Evolutionary conservation across 2,113 vertebrate species (phyloP), one percentile per base, ranked within the genome.

Genomic region (Pseudolaguvia tuberculata): DNA sequence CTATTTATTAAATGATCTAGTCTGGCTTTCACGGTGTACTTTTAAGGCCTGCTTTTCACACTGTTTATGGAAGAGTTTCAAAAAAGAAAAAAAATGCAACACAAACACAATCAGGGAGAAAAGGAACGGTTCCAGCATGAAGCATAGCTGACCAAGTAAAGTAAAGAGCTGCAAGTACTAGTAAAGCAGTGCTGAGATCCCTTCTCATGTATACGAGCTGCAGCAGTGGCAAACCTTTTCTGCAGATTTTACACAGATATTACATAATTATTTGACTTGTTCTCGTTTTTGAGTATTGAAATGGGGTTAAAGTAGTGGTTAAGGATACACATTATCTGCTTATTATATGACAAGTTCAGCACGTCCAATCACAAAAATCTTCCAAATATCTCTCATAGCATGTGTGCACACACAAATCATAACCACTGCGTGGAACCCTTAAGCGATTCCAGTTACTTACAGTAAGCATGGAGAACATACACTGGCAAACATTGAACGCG

Each of bases 401-500:
- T 29, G 14, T 15, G 15, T 20, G 18, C 20, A 21, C 10, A 14
- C 31, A 25, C 52, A 57, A 31, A 29, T 20, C 65, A 68, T 11
- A 70, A 52, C 31, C 35, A 21, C 29, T 48, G 11, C 3, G 55
- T 27, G 17, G 6, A 53, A 14, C 20, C 62, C 29, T 25, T 35
- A 25, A 58, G 55, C 25, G 21, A 58, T 68, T 4, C 9, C 1
- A 35, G 48, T 56, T 20, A 88, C 88, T 93, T 89, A 98, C 97
- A 29, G 96, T 98, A 50, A 99, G 84, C 93, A 99, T 95, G 17
- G 96, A 93, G 80, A 98, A 99, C 97, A 99, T 99, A 85, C 96
- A 94, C 84, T 99, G 97, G 89, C 96, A 98, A 69, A 99, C 96
- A 0, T 99, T 99, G 92, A 99, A 99, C 59, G 96, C 97, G 0